Evolutionary conservation across 1,140 invertebrate genomes (phyloP).

Genomic region (Euschistus heros): DNA sequence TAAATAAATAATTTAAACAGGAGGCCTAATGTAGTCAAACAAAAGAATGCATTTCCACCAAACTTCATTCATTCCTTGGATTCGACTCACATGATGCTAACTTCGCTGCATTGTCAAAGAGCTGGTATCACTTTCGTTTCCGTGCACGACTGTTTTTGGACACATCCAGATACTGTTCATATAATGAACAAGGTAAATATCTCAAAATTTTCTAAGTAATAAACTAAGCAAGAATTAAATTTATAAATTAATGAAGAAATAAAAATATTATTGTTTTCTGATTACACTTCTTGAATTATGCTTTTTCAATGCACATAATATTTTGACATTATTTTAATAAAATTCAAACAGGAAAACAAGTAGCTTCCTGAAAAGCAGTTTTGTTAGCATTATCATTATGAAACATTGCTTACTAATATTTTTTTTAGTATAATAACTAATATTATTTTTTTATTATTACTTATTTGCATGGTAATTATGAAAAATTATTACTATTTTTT

Average conservation of each 20-base stretch:
- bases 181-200: conserved; percentile 74
- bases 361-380: background rate
- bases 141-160: conserved; percentile 99
- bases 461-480: background rate
- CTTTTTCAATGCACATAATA: background rate
- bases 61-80: conserved; percentile 99
- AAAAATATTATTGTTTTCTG: background rate
- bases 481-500: background rate
- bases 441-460: background rate
- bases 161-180: conserved; percentile 78
- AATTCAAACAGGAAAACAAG: background rate
- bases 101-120: conserved; percentile 73
- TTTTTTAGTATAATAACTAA: background rate
- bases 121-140: conserved; percentile 84
- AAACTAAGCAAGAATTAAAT: background rate
- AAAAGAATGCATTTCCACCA: conserved; percentile 96
- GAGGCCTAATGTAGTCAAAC: conserved; percentile 77
- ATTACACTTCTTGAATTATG: background rate
- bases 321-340: background rate
- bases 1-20: conserved; percentile 40
- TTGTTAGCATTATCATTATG: background rate
- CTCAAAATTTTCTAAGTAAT: background rate
- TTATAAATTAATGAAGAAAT: background rate
- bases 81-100: conserved; percentile 98
- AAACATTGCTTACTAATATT: background rate